Conservation (phyloP, 2,113 vertebrate species). For the Mus pahari region DNA sequence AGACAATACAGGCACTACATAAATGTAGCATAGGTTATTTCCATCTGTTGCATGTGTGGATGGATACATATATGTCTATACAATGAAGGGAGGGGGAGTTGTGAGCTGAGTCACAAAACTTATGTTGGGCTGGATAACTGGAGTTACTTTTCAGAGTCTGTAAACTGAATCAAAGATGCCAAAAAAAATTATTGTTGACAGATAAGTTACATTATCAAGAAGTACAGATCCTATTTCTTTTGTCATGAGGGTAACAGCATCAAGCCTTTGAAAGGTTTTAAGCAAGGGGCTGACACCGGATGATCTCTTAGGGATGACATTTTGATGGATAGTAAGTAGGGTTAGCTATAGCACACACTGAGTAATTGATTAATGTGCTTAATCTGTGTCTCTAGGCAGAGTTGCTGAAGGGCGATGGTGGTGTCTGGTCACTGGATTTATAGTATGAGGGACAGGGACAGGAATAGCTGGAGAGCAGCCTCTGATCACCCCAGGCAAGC, state of each 20-base stretch:
- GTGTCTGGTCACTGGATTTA: neutral
- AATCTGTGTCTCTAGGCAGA: neutral
- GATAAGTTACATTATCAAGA: neutral
- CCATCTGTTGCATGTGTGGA: accelerated
- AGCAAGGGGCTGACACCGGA: neutral
- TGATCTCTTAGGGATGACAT: neutral
- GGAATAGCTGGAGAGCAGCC: neutral
- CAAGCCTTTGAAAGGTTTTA: slow-evolving; percentile 25
- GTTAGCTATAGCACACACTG: neutral
- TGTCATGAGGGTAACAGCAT: neutral
- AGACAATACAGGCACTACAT: neutral
- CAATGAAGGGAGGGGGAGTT: neutral
- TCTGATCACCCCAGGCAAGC: accelerated
- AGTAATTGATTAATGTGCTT: neutral
- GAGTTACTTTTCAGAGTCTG: neutral
- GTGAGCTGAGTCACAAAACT: accelerated
- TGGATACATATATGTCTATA: neutral
- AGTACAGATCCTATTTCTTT: neutral
- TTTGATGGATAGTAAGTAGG: neutral
- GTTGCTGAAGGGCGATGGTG: neutral
- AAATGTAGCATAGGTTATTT: neutral
- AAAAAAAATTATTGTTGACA: neutral
- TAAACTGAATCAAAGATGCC: no score
- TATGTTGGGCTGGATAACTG: accelerated
- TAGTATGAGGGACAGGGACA: neutral